These are phyloP conservation scores for Erythrolamprus reginae DNA, from an alignment of 2,113 vertebrate species.

Conservation along the genomic window DNA sequence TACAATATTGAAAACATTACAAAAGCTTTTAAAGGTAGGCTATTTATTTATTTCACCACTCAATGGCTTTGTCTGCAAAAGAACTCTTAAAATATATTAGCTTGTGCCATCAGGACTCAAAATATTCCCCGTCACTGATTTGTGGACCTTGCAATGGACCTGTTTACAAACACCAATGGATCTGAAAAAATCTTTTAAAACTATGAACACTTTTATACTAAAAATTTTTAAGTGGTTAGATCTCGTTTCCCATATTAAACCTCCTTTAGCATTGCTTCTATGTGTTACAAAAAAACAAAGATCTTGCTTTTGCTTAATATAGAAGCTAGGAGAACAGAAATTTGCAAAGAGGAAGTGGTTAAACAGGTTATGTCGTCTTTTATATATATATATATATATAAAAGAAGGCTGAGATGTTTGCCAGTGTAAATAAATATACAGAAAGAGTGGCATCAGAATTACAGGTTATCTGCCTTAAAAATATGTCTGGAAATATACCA, in stretches of 20 bases:
- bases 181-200: background rate
- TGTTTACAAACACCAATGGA: background rate
- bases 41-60: background rate
- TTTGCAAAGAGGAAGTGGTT: background rate
- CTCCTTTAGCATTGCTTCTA: background rate
- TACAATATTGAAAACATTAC: background rate
- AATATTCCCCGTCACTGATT: background rate
- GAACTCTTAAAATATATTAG: background rate
- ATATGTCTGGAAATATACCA: background rate
- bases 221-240: background rate
- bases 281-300: background rate
- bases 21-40: background rate
- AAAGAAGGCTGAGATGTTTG: background rate
- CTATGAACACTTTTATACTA: background rate
- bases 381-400: background rate
- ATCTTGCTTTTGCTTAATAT: background rate
- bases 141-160: background rate
- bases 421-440: constrained; percentile 9
- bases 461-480: background rate
- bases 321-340: background rate
- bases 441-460: background rate
- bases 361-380: background rate
- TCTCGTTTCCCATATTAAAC: background rate
- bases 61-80: background rate
- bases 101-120: background rate